Conservation (phyloP, 1,140 invertebrate genomes). For the Adelges cooleyi region DNA sequence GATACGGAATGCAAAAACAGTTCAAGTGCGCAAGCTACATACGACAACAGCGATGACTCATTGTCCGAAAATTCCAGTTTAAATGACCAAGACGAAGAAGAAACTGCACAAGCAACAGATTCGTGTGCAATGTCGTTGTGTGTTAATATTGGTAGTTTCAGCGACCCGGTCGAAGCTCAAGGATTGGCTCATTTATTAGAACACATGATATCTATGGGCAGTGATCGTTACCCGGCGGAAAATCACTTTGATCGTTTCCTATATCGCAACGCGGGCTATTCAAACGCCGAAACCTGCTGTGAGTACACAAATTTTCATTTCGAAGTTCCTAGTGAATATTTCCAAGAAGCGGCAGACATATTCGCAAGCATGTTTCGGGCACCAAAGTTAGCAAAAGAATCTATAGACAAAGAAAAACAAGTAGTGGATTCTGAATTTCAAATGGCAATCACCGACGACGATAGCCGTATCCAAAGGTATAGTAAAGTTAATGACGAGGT, state of each 20-base stretch:
- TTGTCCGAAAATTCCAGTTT: not conserved
- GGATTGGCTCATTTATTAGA: conserved; percentile 90
- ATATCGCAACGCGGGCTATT: conserved; percentile 40
- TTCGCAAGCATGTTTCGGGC: conserved; percentile 84
- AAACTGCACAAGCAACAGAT: not conserved
- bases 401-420: conserved; percentile 81
- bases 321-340: conserved; percentile 66
- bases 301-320: conserved; percentile 81
- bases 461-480: conserved; percentile 58
- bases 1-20: not conserved
- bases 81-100: not conserved
- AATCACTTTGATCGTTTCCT: conserved; percentile 45
- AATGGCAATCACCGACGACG: conserved; percentile 55
- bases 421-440: conserved; percentile 85
- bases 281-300: conserved; percentile 52
- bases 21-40: not conserved
- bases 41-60: not conserved
- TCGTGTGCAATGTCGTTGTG: conserved; percentile 40
- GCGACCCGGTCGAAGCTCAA: conserved; percentile 58
- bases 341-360: conserved; percentile 62
- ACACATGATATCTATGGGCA: conserved; percentile 81
- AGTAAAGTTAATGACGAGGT: conserved; percentile 12
- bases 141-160: conserved; percentile 47
- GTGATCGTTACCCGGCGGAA: conserved; percentile 45
- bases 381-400: conserved; percentile 73